Base-by-base conservation (phyloP, 2,888 invertebrate genomes). In the Xestia xanthographa region DNA sequence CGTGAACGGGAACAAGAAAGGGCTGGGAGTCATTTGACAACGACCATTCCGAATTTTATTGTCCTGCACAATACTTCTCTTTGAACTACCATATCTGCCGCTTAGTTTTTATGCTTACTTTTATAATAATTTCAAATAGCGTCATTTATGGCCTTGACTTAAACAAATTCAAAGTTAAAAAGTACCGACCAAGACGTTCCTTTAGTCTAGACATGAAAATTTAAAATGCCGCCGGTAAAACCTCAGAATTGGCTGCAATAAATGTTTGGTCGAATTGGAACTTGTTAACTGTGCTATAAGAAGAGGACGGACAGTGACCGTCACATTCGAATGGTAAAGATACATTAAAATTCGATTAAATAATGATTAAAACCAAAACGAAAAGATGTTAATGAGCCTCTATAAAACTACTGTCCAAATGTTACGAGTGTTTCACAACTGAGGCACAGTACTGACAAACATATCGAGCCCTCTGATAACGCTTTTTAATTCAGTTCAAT, bases 1-100 rank as follows among this genome's bases (percentile, higher is more conserved):
- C 93, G 95, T 93, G 94, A 93, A 93, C 95, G 95, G 96, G 96
- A 96, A 95, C 95, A 95, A 96, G 95, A 96, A 96, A 96, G 96
- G 96, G 96, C 95, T 93, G 91, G 90, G 91, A 93, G 93, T 92
- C 89, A 94, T 95, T 94, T 93, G 93, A 93, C 93, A 93, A 91
- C 86, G 82, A 90, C 90, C 91, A 91, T 91, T 91, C 88, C 90
- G 89, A 92, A 92, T 92, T 93, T 94, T 93, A 93, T 94, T 92
- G 90, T 91, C 85, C 82, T 83, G 87, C 81, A 94, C 92, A 93
- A 93, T 91, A 88, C 85, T 83, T 85, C 87, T 90, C 88, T 92
- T 92, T 92, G 91, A 90, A 82, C 86, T 87, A 91, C 86, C 88
- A 90, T 90, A 90, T 91, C 91, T 91, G 91, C 92, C 90, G 91